These are phyloP conservation scores for Rapana venosa DNA, from an alignment of 2,888 invertebrate species.

Conservation along the genomic window DNA sequence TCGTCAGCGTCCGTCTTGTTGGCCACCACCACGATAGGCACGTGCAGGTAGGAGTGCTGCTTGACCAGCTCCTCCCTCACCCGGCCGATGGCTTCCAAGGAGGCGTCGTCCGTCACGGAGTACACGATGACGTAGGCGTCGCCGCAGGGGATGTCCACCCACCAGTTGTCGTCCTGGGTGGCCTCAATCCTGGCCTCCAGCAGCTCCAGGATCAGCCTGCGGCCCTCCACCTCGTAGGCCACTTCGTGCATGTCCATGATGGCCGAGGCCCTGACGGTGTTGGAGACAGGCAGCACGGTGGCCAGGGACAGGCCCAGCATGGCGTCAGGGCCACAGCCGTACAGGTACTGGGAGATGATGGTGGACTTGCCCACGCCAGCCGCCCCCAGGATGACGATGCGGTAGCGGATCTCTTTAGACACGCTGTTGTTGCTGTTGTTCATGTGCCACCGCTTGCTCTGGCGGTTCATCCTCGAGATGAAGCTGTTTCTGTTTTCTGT, in stretches of 20 bases:
- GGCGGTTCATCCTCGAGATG: background rate
- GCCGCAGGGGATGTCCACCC: conserved; percentile 73
- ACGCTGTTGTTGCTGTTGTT: background rate
- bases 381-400: conserved; percentile 77
- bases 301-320: background rate
- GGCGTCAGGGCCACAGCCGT: conserved; percentile 59
- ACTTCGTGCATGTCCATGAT: conserved; percentile 74
- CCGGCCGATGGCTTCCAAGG: conserved; percentile 70
- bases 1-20: conserved; percentile 67
- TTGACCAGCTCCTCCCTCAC: conserved; percentile 68
- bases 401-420: conserved; percentile 40
- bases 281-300: background rate
- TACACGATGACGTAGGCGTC: conserved; percentile 78
- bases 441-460: background rate
- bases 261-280: background rate
- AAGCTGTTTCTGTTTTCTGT: background rate
- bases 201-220: conserved; percentile 63
- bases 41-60: conserved; percentile 57
- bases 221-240: conserved; percentile 72
- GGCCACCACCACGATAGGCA: conserved; percentile 68
- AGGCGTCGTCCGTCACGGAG: conserved; percentile 70
- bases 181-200: conserved; percentile 55
- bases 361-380: conserved; percentile 77
- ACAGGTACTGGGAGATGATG: conserved; percentile 76
- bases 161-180: conserved; percentile 78